Base-by-base conservation (phyloP, 2,113 vertebrate species). In the Ailuropoda melanoleuca region DNA sequence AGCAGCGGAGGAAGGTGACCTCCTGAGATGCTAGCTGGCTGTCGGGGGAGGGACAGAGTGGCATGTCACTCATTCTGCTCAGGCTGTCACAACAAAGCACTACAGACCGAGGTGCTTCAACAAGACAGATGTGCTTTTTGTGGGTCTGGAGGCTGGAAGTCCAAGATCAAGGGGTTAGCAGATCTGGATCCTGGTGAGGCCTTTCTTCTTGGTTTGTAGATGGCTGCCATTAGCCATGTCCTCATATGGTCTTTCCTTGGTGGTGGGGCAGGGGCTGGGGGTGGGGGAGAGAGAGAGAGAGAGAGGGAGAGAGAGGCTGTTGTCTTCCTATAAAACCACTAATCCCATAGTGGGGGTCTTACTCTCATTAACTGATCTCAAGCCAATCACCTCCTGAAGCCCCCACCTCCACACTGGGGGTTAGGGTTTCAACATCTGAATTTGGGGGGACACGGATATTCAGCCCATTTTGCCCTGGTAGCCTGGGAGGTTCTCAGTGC, bases 1-100 rank as follows among this genome's bases (percentile, higher is more conserved):
- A 98, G 96, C 83, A 81, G 95, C 2, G 29, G 66, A 62, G 83
- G 87, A 84, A 81, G 0, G 89, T 77, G 96, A 74, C 88, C 48
- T 85, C 26, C 82, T 94, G 87, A 87, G 68, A 0, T 37, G 75
- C 92, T 83, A 0, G 94, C 95, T 68, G 0, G 74, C 96, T 64
- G 0, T 78, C 19, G 88, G 34, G 6, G 43, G 6, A 4, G 84
- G 0, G 74, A 60, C 62, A 75, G 96, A 95, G 60, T 83, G 12
- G 43, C 93, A 97, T 15, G 26, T 50, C 12, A 46, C 39, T 55
- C 39, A 8, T 2, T 66, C 48, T 68, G 83, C 12, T n/a, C 8
- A 46, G 78, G 83, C 24, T 29, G 14, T 48, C 24, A 18, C 8
- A 3, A 3, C 43, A 23, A 81, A 90, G 58, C 37, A 6, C 70